Evolutionary conservation across 2,797 vertebrate species (phyloP).

Genomic region (Hipposideros larvatus): DNA sequence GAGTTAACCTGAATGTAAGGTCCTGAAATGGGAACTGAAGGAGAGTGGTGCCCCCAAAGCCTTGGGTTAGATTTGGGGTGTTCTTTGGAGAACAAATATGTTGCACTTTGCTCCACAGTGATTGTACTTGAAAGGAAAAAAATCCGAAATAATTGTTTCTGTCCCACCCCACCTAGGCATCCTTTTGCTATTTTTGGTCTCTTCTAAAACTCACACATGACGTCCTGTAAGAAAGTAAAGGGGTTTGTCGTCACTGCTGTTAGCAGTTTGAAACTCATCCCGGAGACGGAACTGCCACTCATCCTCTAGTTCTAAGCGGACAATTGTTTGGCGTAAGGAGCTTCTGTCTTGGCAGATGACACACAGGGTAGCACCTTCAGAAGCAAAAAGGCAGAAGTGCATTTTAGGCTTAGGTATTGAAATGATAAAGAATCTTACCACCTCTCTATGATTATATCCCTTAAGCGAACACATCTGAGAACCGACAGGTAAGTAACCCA

Average conservation of each 20-base stretch:
- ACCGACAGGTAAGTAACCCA: neutral
- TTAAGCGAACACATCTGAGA: neutral
- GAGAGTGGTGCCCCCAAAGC: conserved; percentile 70
- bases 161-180: conserved; percentile 54
- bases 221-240: conserved; percentile 98
- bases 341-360: conserved; percentile 99
- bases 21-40: conserved; percentile 71
- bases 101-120: conserved; percentile 91
- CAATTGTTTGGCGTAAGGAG: conserved; percentile 97
- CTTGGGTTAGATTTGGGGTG: conserved; percentile 69
- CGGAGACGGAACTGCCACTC: conserved; percentile 99
- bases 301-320: conserved; percentile 96
- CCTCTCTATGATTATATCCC: neutral
- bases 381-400: conserved; percentile 57
- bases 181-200: conserved; percentile 62
- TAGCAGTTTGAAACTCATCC: conserved; percentile 99
- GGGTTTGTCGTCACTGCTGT: conserved; percentile 96
- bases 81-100: conserved; percentile 85
- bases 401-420: neutral
- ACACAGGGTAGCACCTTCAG: conserved; percentile 96
- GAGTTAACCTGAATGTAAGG: conserved; percentile 71
- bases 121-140: conserved; percentile 88
- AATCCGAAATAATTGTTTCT: conserved; percentile 48
- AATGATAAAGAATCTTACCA: neutral
- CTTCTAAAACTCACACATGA: conserved; percentile 90